Percentiles rank a stretch among this genome's conserved stretches.
These are phyloP conservation scores for Carabus problematicus DNA, from an alignment of 2,888 invertebrate genomes.

Conservation along the genomic window DNA sequence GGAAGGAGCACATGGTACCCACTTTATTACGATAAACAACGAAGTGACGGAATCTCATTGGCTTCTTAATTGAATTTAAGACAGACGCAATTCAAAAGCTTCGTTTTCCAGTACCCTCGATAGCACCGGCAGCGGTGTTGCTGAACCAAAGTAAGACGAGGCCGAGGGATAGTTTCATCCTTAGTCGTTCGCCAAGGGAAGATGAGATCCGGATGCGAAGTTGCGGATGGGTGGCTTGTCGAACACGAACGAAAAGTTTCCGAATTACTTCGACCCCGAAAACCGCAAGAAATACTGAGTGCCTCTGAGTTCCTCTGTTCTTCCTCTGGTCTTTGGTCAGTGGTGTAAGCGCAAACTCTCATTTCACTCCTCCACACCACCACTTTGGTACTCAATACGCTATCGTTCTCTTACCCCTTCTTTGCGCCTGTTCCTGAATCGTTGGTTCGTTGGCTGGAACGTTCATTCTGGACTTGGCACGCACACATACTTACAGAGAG, in stretches of 20 bases:
- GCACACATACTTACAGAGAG: too few relatives aligned
- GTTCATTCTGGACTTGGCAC: too few relatives aligned
- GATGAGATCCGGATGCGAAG: conserved; percentile 9
- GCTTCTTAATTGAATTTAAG: conserved; percentile 38
- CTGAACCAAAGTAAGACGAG: background rate
- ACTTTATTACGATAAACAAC: background rate
- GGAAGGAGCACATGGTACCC: too few relatives aligned
- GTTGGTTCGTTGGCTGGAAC: too few relatives aligned
- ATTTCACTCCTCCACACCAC: background rate
- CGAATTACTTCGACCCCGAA: conserved; percentile 6
- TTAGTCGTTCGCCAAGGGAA: background rate
- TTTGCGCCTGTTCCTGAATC: too few relatives aligned
- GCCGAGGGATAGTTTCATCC: background rate
- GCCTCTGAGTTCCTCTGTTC: background rate
- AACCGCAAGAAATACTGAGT: conserved; percentile 9
- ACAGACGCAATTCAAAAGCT: conserved; percentile 38
- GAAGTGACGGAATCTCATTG: conserved; percentile 35
- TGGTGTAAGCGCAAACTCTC: background rate
- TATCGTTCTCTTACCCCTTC: too few relatives aligned
- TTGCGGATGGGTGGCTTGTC: background rate
- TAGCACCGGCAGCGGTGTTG: background rate
- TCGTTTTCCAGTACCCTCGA: conserved; percentile 23
- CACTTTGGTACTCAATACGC: background rate
- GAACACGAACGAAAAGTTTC: conserved; percentile 8
- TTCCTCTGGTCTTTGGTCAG: too few relatives aligned